phyloP scores from a whole-genome alignment of 2,888 invertebrate species.

The Eristalis intricaria region DNA sequence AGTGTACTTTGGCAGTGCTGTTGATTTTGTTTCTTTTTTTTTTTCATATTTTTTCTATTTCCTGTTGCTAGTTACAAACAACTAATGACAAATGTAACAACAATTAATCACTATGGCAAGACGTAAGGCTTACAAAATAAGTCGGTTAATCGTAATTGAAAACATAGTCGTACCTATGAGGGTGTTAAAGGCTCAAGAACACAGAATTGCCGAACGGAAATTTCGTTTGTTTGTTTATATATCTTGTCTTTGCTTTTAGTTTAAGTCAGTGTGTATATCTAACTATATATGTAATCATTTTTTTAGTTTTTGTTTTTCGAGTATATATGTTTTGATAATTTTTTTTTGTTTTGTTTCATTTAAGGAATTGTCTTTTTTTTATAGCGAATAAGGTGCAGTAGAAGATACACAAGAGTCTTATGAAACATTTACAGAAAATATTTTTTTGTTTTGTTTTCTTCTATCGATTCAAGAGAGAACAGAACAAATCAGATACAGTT shows the following conservation, averaged over 20 bases:
- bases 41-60: background rate
- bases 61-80: conserved; percentile 30
- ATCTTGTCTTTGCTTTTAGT: background rate
- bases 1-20: conserved; percentile 70
- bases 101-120: conserved; percentile 71
- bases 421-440: conserved; percentile 26
- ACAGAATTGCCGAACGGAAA: conserved; percentile 5
- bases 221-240: background rate
- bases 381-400: conserved; percentile 68
- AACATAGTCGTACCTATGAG: background rate
- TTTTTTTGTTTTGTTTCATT: conserved; percentile 31
- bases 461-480: background rate
- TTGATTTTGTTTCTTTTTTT: conserved; percentile 45
- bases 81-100: conserved; percentile 65
- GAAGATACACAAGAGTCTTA: conserved; percentile 56
- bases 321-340: conserved; percentile 44
- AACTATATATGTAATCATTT: conserved; percentile 43
- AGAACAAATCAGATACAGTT: background rate
- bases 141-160: background rate
- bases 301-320: conserved; percentile 43
- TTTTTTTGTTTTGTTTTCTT: conserved; percentile 13
- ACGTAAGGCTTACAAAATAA: conserved; percentile 64
- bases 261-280: conserved; percentile 23
- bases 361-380: conserved; percentile 43
- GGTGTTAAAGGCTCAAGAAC: background rate